phyloP scores from a whole-genome alignment of 2,888 invertebrate genomes.

The Leptinotarsa tumamoca region DNA sequence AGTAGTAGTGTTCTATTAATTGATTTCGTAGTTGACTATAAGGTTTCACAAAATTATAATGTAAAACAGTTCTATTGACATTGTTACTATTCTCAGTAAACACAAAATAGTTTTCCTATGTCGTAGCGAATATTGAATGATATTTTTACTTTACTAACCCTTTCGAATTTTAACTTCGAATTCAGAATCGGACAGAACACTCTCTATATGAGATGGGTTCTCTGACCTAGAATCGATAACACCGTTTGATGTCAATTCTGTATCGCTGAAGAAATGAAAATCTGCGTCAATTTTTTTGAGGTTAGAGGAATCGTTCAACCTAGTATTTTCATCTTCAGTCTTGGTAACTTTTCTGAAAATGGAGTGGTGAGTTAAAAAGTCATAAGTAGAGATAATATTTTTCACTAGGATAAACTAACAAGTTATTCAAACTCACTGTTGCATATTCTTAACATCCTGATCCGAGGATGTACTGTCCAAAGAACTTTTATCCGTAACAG shows the following conservation, averaged over 20 bases:
- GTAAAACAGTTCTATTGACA: too few species aligned
- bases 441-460: slow-evolving; percentile 64
- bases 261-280: slow-evolving; percentile 93
- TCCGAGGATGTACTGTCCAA: slow-evolving; percentile 64
- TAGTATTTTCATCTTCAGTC: slow-evolving; percentile 28
- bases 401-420: too few species aligned
- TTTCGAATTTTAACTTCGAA: slow-evolving; percentile 77
- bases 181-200: slow-evolving; percentile 90
- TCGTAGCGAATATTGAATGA: too few species aligned
- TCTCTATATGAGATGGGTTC: slow-evolving; percentile 76
- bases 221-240: slow-evolving; percentile 74
- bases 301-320: slow-evolving; percentile 43
- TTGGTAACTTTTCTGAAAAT: slow-evolving; percentile 38
- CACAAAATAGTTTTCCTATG: too few species aligned
- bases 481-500: slow-evolving; percentile 64
- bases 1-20: too few species aligned
- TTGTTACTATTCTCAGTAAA: too few species aligned
- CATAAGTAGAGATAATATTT: too few species aligned
- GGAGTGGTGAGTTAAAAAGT: not conserved
- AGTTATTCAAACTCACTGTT: slow-evolving; percentile 51
- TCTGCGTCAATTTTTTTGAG: slow-evolving; percentile 71
- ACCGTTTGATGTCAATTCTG: slow-evolving; percentile 81
- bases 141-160: slow-evolving; percentile 59
- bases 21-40: too few species aligned
- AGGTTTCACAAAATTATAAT: too few species aligned